Percentiles rank a stretch among this genome's conserved stretches.
Evolutionary conservation across 2,888 invertebrate species (phyloP).

Genomic region (Bombyx huttoni): DNA sequence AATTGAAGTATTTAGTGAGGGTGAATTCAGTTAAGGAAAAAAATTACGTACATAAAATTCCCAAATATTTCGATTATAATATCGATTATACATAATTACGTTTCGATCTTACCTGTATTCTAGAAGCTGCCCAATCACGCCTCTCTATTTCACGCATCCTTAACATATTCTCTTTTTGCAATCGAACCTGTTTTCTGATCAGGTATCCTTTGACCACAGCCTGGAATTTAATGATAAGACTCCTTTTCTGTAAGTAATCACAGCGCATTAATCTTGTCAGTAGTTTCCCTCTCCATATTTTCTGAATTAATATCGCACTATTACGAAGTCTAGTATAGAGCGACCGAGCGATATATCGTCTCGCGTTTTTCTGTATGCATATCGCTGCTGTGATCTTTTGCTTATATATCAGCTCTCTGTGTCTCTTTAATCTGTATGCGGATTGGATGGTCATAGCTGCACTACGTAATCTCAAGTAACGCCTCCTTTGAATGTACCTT

Average conservation of each 20-base stretch:
- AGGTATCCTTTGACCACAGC: conserved; percentile 59
- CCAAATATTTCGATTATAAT: too few relatives aligned
- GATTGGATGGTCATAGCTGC: conserved; percentile 42
- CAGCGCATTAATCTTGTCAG: conserved; percentile 40
- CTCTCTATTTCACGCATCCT: conserved; percentile 49
- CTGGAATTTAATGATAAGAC: conserved; percentile 42
- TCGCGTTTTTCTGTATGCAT: conserved; percentile 43
- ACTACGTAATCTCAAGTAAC: conserved; percentile 27
- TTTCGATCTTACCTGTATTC: conserved; percentile 70
- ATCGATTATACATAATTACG: background rate
- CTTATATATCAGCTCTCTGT: conserved; percentile 18
- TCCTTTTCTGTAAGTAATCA: conserved; percentile 38
- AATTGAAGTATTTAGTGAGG: too few relatives aligned
- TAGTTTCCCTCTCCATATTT: conserved; percentile 49
- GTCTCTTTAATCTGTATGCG: conserved; percentile 38
- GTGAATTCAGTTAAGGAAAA: too few relatives aligned
- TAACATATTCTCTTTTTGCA: conserved; percentile 46
- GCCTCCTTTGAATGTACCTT: conserved; percentile 29
- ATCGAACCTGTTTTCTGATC: conserved; percentile 53
- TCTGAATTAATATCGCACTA: conserved; percentile 41
- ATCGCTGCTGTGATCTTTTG: conserved; percentile 30
- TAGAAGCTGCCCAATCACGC: conserved; percentile 67
- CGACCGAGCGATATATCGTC: conserved; percentile 33
- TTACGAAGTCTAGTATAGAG: conserved; percentile 29
- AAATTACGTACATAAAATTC: too few relatives aligned